These are phyloP conservation scores for Catagonus wagneri DNA, from an alignment of 2,113 vertebrate species.

Conservation along the genomic window DNA sequence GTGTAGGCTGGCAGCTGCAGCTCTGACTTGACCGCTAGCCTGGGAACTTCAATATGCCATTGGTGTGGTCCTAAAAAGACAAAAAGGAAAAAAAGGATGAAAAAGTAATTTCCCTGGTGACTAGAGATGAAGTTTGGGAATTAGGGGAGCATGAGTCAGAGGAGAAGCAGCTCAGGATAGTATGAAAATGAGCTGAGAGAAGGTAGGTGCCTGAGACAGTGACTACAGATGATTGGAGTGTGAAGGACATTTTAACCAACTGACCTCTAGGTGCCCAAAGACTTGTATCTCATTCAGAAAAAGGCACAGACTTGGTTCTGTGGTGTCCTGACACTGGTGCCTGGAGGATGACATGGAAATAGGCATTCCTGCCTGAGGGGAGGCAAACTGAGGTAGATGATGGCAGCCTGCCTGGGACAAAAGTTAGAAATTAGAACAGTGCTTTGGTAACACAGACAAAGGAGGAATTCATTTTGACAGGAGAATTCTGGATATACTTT, in stretches of 20 bases:
- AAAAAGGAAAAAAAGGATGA: not conserved
- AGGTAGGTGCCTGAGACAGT: not conserved
- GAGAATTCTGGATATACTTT: not conserved
- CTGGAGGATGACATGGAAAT: not conserved
- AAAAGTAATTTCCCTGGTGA: not conserved
- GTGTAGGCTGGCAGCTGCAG: too few species aligned
- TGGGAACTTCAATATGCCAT: too few species aligned
- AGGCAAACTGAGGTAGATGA: not conserved
- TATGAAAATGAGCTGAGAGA: not conserved
- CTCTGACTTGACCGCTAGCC: too few species aligned
- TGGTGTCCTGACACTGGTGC: too few species aligned
- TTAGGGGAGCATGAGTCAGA: not conserved
- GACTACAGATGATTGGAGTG: not conserved
- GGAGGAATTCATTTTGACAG: not conserved
- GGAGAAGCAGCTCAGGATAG: not conserved
- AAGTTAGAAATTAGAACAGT: not conserved
- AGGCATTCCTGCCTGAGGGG: not conserved
- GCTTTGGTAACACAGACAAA: too few species aligned
- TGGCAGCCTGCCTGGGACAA: rapidly evolving
- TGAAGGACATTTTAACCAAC: not conserved
- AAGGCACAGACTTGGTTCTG: not conserved
- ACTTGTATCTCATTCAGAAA: not conserved
- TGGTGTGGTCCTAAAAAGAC: too few species aligned
- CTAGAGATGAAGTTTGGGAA: not conserved
- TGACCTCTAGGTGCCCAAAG: not conserved